Percentiles rank a stretch among this genome's conserved stretches.
Evolutionary conservation across 2,797 vertebrate species (phyloP).

Genomic region (Corythornis leucogaster): DNA sequence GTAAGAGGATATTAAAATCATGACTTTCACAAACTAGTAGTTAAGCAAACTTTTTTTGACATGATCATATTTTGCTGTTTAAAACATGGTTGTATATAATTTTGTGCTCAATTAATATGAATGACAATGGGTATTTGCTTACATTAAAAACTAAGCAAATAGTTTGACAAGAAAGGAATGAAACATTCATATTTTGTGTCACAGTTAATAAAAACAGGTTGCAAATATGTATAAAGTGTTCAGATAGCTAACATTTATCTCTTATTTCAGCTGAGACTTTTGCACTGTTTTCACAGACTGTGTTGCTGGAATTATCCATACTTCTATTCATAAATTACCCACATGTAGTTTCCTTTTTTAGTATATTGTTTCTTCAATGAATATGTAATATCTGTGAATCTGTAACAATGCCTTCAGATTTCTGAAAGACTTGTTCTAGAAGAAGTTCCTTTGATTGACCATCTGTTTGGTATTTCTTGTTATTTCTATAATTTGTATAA

Average conservation of each 20-base stretch:
- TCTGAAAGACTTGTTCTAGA: background rate
- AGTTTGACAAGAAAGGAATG: constrained; percentile 1
- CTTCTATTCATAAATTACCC: background rate
- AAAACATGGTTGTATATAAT: background rate
- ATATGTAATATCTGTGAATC: background rate
- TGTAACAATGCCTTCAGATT: background rate
- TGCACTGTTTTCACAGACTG: background rate
- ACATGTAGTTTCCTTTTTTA: background rate
- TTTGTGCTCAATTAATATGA: background rate
- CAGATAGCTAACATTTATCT: background rate
- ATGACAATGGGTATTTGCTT: constrained; percentile 19
- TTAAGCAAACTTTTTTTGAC: background rate
- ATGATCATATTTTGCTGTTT: background rate
- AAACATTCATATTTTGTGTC: background rate
- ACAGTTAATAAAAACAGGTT: background rate
- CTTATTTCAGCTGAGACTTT: background rate
- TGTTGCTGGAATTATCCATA: background rate
- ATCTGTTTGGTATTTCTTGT: background rate
- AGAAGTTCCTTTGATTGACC: background rate
- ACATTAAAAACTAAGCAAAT: constrained; percentile 13
- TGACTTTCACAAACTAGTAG: background rate
- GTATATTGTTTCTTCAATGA: background rate
- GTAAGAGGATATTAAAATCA: background rate
- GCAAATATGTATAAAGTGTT: background rate
- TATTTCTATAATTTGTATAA: background rate